Evolutionary conservation across 2,113 vertebrate species (phyloP), one percentile per base, ranked within the genome.

Genomic region (Cinclus mexicanus): DNA sequence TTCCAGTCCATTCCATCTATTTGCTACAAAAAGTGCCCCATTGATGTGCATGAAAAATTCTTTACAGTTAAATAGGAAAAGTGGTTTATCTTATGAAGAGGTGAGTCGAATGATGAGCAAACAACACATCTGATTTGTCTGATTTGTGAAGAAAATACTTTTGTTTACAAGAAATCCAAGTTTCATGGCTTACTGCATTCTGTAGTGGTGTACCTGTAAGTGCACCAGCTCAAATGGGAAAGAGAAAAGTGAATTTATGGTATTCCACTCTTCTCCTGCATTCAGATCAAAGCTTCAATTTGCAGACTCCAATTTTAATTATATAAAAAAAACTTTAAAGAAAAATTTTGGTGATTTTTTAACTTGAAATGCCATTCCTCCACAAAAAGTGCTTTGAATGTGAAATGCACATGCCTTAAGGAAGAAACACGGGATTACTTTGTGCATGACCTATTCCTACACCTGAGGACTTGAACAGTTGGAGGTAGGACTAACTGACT

Each of bases 181-280:
- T 59, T 81, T 56, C 29, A 31, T 7, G 18, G 35, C 35, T 71
- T 82, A 50, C 50, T n/a, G 12, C 5, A 2, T 75, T 91, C 33
- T 67, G 39, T 9, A 46, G 20, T 50, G 11, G 13, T 46, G 12
- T 61, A 50, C 7, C 35, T 65, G 4, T 57, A 94, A 76, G 29
- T 79, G 52, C n/a, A 14, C 22, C 68, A 77, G 70, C 26, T 84
- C 10, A 94, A 90, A 91, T 49, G 31, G n/a, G 47, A 81, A 94
- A 39, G 21, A 93, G 56, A 33, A 94, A 95, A 68, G 16, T 23
- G 5, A 80, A 50, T 22, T 65, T 80, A 56, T 41, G 79, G 37
- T 76, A 42, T 80, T 95, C 68, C 59, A 88, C 60, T 93, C 22
- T 91, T 65, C 10, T 63, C 35, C 78, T 35, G 55, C 21, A 39